These are phyloP conservation scores for Rhogogaster chlorosoma DNA, from an alignment of 2,888 invertebrate species.

Conservation along the genomic window DNA sequence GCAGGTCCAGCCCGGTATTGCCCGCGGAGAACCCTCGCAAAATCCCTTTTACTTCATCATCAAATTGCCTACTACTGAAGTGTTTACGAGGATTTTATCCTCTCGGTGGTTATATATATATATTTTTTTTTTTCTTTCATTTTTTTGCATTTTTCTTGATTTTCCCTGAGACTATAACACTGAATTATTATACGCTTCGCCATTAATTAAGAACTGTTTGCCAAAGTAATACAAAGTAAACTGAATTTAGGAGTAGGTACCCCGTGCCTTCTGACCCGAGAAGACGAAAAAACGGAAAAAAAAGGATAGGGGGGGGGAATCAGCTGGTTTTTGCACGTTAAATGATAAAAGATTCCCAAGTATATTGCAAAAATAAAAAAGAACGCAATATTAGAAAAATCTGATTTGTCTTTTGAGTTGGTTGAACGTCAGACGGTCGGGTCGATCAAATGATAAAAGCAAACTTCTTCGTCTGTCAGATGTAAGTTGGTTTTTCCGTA, in stretches of 20 bases:
- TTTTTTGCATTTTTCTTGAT: neutral
- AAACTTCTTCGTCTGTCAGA: neutral
- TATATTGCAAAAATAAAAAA: neutral
- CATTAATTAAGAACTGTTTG: constrained; percentile 44
- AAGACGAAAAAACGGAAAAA: neutral
- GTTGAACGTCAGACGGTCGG: neutral
- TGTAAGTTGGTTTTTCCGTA: neutral
- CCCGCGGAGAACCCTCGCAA: constrained; percentile 13
- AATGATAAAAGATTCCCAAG: neutral
- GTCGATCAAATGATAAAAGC: neutral
- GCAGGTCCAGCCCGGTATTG: neutral
- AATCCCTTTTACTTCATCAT: constrained; percentile 43
- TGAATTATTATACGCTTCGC: constrained; percentile 27
- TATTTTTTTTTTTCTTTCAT: neutral
- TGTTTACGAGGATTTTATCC: constrained; percentile 46
- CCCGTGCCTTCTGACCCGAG: neutral
- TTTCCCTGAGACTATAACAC: constrained; percentile 1
- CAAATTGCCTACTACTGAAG: constrained; percentile 31
- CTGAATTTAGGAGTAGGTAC: neutral
- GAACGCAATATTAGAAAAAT: neutral
- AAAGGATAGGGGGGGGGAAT: neutral
- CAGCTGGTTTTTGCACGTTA: neutral
- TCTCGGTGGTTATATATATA: neutral
- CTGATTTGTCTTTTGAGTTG: neutral
- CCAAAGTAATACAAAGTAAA: constrained; percentile 41